phyloP scores from a whole-genome alignment of 2,797 vertebrate species.

The Cossypha dichroa region DNA sequence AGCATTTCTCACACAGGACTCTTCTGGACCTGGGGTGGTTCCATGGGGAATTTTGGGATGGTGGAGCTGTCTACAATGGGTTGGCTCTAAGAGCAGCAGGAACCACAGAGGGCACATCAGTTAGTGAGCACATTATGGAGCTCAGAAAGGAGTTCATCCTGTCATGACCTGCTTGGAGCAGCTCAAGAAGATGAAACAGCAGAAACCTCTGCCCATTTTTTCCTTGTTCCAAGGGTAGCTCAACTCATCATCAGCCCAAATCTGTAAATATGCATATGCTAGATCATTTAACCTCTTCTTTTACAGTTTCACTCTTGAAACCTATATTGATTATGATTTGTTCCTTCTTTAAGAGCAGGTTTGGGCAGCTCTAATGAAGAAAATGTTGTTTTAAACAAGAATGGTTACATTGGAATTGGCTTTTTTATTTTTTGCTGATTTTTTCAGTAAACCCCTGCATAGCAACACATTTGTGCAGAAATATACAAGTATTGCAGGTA shows the following conservation, averaged over 20 bases:
- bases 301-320: neutral
- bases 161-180: neutral
- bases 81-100: neutral
- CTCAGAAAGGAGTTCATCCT: neutral
- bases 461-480: neutral
- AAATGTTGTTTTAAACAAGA: neutral
- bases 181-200: neutral
- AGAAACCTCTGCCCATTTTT: neutral
- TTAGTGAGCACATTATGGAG: neutral
- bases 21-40: neutral
- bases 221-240: neutral
- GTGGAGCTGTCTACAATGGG: neutral
- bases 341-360: neutral
- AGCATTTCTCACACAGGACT: neutral
- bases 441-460: neutral
- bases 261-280: neutral
- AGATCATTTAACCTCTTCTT: neutral
- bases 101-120: neutral
- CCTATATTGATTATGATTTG: neutral
- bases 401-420: neutral
- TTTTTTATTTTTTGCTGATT: too few species aligned
- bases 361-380: neutral
- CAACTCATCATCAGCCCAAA: neutral
- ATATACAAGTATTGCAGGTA: neutral
- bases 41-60: neutral